phyloP scores from a whole-genome alignment of 23 tunicate species.

The Pegea sp. region DNA sequence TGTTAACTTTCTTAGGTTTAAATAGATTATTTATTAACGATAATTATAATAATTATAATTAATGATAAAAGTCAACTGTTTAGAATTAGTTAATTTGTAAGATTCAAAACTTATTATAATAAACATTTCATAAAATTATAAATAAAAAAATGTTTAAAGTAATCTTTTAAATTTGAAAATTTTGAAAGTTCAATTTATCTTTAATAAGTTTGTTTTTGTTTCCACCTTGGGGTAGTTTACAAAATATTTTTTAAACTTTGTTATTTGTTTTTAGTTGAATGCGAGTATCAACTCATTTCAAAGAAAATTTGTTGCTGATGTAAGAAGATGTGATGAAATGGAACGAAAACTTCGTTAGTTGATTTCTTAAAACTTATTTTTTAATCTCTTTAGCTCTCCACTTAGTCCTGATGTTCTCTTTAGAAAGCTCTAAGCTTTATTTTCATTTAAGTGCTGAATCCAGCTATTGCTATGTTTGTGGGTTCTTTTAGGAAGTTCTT shows the following conservation, averaged over 20 bases:
- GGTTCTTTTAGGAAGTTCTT: too few species aligned
- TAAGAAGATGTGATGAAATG: conserved; percentile 64
- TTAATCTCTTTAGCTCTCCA: too few species aligned
- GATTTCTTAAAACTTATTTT: too few species aligned
- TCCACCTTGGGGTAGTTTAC: background rate
- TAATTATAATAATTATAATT: too few species aligned
- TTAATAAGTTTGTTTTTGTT: background rate
- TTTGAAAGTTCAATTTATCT: background rate
- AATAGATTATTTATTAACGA: too few species aligned
- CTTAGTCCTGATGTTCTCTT: too few species aligned
- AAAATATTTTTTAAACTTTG: background rate
- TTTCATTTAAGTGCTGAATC: too few species aligned
- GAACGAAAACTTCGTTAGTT: conserved; percentile 46
- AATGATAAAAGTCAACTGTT: too few species aligned
- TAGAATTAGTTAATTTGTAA: background rate
- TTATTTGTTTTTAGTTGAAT: conserved; percentile 17
- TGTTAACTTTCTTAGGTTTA: background rate
- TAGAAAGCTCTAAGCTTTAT: too few species aligned
- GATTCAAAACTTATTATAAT: background rate
- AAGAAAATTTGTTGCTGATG: conserved; percentile 49
- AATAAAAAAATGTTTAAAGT: background rate
- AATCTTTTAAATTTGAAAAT: background rate
- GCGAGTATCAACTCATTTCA: conserved; percentile 51
- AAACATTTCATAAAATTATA: background rate
- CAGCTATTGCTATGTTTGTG: too few species aligned